Evolutionary conservation across 2,797 vertebrate species (phyloP).

Genomic region (Triplophysa yarkandensis): DNA sequence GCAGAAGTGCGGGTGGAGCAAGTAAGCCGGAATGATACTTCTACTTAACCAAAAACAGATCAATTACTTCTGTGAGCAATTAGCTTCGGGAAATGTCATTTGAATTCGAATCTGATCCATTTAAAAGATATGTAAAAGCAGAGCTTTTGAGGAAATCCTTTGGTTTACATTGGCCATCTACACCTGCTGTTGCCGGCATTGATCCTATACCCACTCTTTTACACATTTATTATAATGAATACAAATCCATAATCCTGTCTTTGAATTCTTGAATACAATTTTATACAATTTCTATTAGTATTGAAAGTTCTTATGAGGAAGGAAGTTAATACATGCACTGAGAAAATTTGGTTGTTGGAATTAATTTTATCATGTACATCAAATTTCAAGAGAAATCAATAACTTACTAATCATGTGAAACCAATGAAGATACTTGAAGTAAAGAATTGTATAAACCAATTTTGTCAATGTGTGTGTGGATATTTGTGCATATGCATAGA

Average conservation of each 20-base stretch:
- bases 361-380: too few species aligned
- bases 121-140: not conserved
- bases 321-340: not conserved
- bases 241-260: not conserved
- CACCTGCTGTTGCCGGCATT: not conserved
- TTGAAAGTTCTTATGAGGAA: not conserved
- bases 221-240: not conserved
- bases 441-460: too few species aligned
- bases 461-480: too few species aligned
- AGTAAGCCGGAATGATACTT: conserved; percentile 66
- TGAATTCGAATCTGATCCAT: not conserved
- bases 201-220: conserved; percentile 9
- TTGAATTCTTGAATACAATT: not conserved
- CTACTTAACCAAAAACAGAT: conserved; percentile 16
- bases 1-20: conserved; percentile 87
- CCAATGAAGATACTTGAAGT: too few species aligned
- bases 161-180: conserved; percentile 8
- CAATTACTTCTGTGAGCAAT: not conserved
- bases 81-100: not conserved
- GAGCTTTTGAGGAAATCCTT: too few species aligned
- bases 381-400: too few species aligned
- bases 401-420: too few species aligned
- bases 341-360: too few species aligned
- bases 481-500: not conserved
- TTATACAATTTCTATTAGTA: not conserved